Conservation (phyloP, 53 echinoderm and acorn worm species). For the Henricia sp. region DNA sequence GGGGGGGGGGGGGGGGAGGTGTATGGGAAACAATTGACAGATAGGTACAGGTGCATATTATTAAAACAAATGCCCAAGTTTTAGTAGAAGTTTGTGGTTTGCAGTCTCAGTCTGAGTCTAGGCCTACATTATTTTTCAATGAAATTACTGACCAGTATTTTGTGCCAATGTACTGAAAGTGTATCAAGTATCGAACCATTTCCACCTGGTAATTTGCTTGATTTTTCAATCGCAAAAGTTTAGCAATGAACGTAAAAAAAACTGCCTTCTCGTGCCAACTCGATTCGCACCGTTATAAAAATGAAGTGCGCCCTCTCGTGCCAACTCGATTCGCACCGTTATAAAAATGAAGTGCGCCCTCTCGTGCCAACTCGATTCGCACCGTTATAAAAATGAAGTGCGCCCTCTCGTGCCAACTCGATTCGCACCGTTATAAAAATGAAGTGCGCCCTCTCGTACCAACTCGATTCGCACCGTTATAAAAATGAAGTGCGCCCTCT, state of each 20-base stretch:
- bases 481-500: no score
- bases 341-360: neutral
- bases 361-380: neutral
- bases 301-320: neutral
- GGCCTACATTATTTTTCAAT: neutral
- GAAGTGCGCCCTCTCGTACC: no score
- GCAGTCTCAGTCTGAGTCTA: neutral
- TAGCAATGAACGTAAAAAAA: no score
- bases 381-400: no score
- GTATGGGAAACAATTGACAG: neutral
- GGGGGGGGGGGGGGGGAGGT: neutral
- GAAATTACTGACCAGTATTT: constrained; percentile 70
- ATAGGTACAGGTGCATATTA: neutral
- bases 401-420: no score
- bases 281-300: neutral
- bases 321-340: neutral
- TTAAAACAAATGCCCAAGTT: neutral
- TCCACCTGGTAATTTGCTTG: neutral
- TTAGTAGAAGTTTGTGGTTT: neutral
- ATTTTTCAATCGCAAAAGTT: neutral
- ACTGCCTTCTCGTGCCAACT: neutral
- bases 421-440: no score
- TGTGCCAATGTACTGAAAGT: constrained; percentile 83
- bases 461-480: no score
- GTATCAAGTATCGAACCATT: constrained; percentile 75